Evolutionary conservation across 2,888 invertebrate species (phyloP).

Genomic region (Resseliella maxima): DNA sequence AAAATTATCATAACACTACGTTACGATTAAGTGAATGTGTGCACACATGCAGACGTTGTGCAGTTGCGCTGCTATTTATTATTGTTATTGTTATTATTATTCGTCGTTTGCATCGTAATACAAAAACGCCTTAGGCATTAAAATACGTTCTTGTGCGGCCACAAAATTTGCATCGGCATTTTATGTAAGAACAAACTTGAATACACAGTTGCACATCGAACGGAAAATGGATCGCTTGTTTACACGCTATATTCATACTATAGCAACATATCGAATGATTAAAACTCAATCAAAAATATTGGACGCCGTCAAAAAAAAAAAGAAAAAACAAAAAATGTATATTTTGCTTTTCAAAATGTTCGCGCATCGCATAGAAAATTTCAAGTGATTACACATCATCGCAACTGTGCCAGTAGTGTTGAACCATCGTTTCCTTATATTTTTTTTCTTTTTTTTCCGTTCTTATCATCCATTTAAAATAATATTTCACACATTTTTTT

Average conservation of each 20-base stretch:
- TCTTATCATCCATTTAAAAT: too few species aligned
- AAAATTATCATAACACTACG: constrained; percentile 53
- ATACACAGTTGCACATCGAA: not conserved
- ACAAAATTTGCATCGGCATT: constrained; percentile 30
- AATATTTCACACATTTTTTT: not conserved
- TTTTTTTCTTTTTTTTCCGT: too few species aligned
- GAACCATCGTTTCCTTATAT: not conserved
- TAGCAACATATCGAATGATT: constrained; percentile 22
- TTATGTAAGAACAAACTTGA: not conserved
- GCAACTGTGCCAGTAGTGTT: not conserved
- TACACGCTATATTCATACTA: constrained; percentile 34
- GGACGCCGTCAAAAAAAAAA: not conserved
- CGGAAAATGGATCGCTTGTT: not conserved
- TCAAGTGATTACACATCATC: not conserved
- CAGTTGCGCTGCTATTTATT: not conserved
- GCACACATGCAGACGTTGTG: not conserved
- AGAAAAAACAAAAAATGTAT: not conserved
- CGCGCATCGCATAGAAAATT: too few species aligned
- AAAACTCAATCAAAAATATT: constrained; percentile 17
- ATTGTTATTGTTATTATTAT: not conserved
- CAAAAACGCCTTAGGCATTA: not conserved
- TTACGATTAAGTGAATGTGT: constrained; percentile 17
- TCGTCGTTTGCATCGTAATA: constrained; percentile 18
- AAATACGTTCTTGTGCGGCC: constrained; percentile 51
- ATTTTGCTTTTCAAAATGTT: not conserved